phyloP scores from a whole-genome alignment of 2,888 invertebrate species.

The Perdita meconis region DNA sequence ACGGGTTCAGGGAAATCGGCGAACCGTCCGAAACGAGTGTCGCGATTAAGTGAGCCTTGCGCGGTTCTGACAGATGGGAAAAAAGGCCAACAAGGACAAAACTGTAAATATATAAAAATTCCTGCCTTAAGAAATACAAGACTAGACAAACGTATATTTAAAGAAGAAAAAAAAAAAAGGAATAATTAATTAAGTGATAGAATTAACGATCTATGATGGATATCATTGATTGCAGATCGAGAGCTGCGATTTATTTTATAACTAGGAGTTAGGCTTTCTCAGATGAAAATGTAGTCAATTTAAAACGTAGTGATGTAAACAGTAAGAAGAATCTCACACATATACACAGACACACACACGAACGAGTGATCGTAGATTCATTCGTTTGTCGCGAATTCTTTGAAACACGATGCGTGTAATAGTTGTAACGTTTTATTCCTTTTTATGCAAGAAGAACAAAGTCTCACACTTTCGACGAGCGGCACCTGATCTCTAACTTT shows the following conservation, averaged over 20 bases:
- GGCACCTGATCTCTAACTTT: constrained; percentile 60
- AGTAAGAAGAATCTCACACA: constrained; percentile 37
- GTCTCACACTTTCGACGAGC: constrained; percentile 36
- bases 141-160: constrained; percentile 78
- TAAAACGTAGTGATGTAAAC: constrained; percentile 68
- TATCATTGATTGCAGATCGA: constrained; percentile 70
- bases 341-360: neutral
- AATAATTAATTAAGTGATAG: constrained; percentile 71
- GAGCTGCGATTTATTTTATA: constrained; percentile 76
- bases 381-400: constrained; percentile 13
- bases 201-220: constrained; percentile 71
- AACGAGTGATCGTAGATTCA: constrained; percentile 14
- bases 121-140: constrained; percentile 83
- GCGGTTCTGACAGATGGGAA: constrained; percentile 10
- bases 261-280: constrained; percentile 70
- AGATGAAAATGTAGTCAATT: constrained; percentile 76
- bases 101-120: constrained; percentile 81
- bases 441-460: constrained; percentile 5
- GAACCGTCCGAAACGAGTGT: constrained; percentile 34
- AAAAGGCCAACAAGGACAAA: constrained; percentile 68
- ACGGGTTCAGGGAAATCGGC: constrained; percentile 3
- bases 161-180: constrained; percentile 56
- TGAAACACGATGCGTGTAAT: constrained; percentile 7
- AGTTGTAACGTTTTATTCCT: constrained; percentile 27
- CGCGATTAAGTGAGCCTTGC: constrained; percentile 50